Conservation (phyloP, 2,797 vertebrate species). For the Benthosema pterotum region DNA sequence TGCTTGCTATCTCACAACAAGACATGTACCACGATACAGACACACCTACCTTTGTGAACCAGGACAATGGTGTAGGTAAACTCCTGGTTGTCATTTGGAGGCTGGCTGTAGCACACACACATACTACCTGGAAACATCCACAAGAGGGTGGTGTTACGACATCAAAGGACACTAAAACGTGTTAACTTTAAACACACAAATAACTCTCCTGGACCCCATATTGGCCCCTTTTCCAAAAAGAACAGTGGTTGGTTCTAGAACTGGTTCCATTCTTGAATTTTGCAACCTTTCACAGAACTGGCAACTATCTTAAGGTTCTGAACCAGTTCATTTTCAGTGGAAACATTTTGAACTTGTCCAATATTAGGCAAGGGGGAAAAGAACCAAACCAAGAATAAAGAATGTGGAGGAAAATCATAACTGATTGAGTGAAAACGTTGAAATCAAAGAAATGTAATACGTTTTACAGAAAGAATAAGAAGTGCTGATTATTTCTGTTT, state of each 20-base stretch:
- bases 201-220: too few species aligned
- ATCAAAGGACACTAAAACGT: background rate
- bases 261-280: too few species aligned
- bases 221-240: too few species aligned
- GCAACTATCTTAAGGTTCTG: too few species aligned
- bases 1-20: too few species aligned
- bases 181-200: too few species aligned
- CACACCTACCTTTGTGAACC: constrained; percentile 87
- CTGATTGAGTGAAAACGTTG: background rate
- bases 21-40: background rate
- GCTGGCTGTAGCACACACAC: constrained; percentile 87
- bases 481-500: too few species aligned
- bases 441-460: background rate
- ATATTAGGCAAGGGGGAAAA: too few species aligned
- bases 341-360: too few species aligned
- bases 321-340: too few species aligned
- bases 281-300: too few species aligned
- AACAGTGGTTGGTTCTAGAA: too few species aligned
- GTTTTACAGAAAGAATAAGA: background rate
- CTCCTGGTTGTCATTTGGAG: constrained; percentile 69
- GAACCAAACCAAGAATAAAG: background rate
- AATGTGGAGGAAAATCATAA: background rate
- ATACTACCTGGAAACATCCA: constrained; percentile 83
- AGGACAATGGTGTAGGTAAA: constrained; percentile 86
- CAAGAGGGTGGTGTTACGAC: background rate